Base-by-base conservation (phyloP, 2,888 invertebrate genomes). In the Agonopterix alstromeriana region DNA sequence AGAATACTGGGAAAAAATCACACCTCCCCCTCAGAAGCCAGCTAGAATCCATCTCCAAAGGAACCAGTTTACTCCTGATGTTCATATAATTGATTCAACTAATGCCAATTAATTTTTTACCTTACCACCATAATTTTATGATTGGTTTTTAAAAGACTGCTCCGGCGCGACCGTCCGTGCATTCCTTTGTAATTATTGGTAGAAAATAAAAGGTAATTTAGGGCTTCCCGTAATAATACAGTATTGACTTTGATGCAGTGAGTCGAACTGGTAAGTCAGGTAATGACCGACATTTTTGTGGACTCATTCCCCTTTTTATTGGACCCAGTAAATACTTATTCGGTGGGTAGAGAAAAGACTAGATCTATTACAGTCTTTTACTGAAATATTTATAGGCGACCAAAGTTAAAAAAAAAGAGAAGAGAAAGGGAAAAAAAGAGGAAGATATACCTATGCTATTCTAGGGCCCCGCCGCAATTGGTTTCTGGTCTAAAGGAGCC, bases 151-250 rank as follows among this genome's bases (percentile, higher is more conserved):
- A 59, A 60, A 62, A 53, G 53, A 27, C 47, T 46, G 12, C 11
- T 35, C 45, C 38, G 52, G 50, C 48, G 62, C 66, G 66, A 67
- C 68, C 63, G 67, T 54, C 56, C 52, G 46, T 53, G 64, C 68
- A 77, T 77, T 71, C 75, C 65, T 70, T 63, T 60, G 67, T 80
- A 76, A 79, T 77, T 75, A 77, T 73, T 63, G 65, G 60, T 65
- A 65, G 63, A 67, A 76, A 77, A 74, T 73, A 56, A 77, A 70
- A 69, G 57, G 67, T 70, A 70, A 73, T 67, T 74, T 67, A 61
- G 53, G 67, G 51, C 55, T 59, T 42, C 59, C 53, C 54, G 54
- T 76, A 74, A 78, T 77, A 70, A 73, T 60, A 64, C 60, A 63
- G 56, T 65, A 61, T 64, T 50, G 54, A 50, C 50, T 44, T 44